Evolutionary conservation across 2,113 vertebrate species (phyloP), one percentile per base, ranked within the genome.

Genomic region (Tupaia chinensis): DNA sequence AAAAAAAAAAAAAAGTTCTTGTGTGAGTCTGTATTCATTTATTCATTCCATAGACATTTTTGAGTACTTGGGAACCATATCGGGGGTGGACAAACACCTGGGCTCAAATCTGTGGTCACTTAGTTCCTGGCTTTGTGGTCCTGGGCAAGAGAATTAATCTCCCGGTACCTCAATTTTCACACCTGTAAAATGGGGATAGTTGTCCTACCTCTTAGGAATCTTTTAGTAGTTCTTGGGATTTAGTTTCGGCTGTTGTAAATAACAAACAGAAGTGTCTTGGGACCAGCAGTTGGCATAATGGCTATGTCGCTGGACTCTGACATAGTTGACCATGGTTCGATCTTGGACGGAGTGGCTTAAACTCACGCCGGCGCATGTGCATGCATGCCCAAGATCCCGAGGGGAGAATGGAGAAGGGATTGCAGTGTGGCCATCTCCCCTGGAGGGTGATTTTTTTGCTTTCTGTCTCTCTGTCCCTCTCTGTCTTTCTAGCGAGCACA

Each of bases 111-210:
- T 25, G 84, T 79, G 17, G 65, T 87, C 68, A 61, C 27, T 1
- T 81, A 86, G 68, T 95, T 91, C 19, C 23, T 89, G 63, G 34
- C 81, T 89, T 58, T 87, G 53, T 80, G 78, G 56, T 23, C 76
- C n/a, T 25, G 29, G 87, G 20, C 14, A 78, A 80, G 44, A 72
- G 32, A 76, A 19, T 86, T 63, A 92, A 81, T n/a, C 13, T 90
- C 81, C 80, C 73, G 89, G 44, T 70, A 56, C 15, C 34, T 74
- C 25, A 58, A 53, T 89, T 91, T 92, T 44, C 32, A 82, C 16
- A 10, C 73, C 34, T 93, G 11, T 84, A 70, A 73, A 76, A 34
- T 20, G 15, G 53, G 34, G 20, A 61, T 20, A 63, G 56, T 79
- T 70, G 44, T 86, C 65, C 66, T 94, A 85, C n/a, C 22, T 70